Evolutionary conservation across 2,113 vertebrate genomes (phyloP).

Genomic region (Brachyhypopomus occidentalis): DNA sequence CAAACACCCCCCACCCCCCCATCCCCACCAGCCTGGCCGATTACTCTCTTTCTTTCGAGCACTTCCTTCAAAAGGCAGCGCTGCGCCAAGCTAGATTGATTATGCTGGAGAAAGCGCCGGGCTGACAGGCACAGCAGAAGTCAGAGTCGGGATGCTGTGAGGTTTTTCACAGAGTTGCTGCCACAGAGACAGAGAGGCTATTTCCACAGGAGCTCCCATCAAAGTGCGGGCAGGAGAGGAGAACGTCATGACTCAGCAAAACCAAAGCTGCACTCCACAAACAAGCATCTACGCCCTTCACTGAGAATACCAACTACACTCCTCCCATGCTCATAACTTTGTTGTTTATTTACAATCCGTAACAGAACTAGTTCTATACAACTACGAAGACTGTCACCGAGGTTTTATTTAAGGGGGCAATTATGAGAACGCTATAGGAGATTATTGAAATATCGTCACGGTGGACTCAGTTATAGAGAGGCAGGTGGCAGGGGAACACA

Average conservation of each 20-base stretch:
- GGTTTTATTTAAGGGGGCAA: too few relatives aligned
- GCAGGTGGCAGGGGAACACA: too few relatives aligned
- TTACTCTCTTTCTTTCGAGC: constrained; percentile 21
- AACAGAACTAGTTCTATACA: neutral
- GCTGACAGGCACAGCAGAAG: constrained; percentile 65
- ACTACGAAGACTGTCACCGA: neutral
- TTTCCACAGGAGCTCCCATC: neutral
- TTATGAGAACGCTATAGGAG: constrained; percentile 22
- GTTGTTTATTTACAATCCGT: neutral
- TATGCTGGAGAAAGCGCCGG: constrained; percentile 58
- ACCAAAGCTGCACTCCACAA: neutral
- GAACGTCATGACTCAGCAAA: neutral
- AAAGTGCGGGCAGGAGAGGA: neutral
- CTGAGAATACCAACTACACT: neutral
- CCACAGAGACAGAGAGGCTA: neutral
- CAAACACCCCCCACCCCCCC: neutral
- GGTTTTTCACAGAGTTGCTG: constrained; percentile 52
- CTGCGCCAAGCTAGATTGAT: constrained; percentile 63
- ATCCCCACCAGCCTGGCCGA: neutral
- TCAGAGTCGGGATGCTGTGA: constrained; percentile 56
- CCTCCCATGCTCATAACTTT: neutral
- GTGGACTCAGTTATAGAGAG: constrained; percentile 51
- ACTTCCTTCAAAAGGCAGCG: constrained; percentile 61
- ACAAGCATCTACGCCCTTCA: neutral
- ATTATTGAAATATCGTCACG: constrained; percentile 56